A percentile compares a stretch with the other conserved stretches of the same genome.
These are phyloP conservation scores for Bilobella aurantiaca DNA, from an alignment of 1,140 invertebrate species.

Conservation along the genomic window DNA sequence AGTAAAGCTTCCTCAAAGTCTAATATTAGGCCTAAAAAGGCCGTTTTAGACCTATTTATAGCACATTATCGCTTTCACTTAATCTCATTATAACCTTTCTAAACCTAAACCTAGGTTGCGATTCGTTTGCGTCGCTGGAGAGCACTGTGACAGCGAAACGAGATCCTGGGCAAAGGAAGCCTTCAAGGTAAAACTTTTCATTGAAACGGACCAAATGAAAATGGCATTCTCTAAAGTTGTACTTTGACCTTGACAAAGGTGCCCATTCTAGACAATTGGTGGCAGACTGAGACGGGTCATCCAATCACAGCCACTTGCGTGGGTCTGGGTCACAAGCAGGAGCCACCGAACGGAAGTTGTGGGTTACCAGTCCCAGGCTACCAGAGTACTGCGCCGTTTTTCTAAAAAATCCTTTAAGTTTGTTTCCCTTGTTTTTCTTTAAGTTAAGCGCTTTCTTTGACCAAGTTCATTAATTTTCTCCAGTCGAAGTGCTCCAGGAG, in stretches of 20 bases:
- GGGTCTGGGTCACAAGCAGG: conserved; percentile 54
- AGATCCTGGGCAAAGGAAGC: conserved; percentile 70
- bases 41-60: too few species aligned
- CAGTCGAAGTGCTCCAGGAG: conserved; percentile 60
- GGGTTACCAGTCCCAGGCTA: conserved; percentile 73
- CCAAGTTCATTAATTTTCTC: conserved; percentile 36
- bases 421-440: too few species aligned
- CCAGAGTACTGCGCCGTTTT: conserved; percentile 49
- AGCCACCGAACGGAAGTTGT: conserved; percentile 56
- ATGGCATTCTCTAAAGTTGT: conserved; percentile 1
- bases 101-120: conserved; percentile 49
- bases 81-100: background rate
- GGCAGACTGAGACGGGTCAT: conserved; percentile 90
- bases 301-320: conserved; percentile 72
- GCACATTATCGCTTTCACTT: background rate
- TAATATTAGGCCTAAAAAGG: too few species aligned
- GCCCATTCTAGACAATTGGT: conserved; percentile 87
- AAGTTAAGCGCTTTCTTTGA: background rate
- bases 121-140: conserved; percentile 78
- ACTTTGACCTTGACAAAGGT: conserved; percentile 41
- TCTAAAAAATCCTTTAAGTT: conserved; percentile 3
- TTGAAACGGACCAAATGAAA: too few species aligned
- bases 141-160: conserved; percentile 86
- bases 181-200: conserved; percentile 55
- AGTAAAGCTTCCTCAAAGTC: conserved; percentile 44